Evolutionary conservation across 2,888 invertebrate genomes (phyloP).

Genomic region (Sthenelais limicola): DNA sequence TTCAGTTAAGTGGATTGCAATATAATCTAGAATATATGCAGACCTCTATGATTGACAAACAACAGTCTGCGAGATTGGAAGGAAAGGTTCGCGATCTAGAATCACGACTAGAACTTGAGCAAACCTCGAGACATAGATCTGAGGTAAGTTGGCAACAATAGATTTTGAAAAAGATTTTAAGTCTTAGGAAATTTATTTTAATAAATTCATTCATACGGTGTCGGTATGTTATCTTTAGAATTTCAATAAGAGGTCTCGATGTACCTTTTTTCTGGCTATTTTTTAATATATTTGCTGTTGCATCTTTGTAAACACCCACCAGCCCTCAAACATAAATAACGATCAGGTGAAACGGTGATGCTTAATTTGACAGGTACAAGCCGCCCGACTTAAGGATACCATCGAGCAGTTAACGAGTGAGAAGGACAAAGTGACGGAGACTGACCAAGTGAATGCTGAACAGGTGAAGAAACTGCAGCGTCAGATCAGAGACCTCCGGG

Average conservation of each 20-base stretch:
- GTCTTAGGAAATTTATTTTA: background rate
- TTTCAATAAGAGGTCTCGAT: too few species aligned
- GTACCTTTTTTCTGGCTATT: too few species aligned
- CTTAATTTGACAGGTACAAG: constrained; percentile 26
- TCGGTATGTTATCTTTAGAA: too few species aligned
- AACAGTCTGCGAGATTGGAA: constrained; percentile 84
- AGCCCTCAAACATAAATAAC: too few species aligned
- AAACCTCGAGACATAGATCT: constrained; percentile 87
- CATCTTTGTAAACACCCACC: too few species aligned
- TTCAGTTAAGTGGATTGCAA: constrained; percentile 81
- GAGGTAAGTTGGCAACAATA: constrained; percentile 76
- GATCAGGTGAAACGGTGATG: too few species aligned
- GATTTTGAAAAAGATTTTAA: background rate
- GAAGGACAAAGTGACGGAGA: constrained; percentile 63
- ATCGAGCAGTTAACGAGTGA: constrained; percentile 16
- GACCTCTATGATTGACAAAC: constrained; percentile 73
- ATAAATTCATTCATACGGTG: too few species aligned
- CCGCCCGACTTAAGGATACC: constrained; percentile 16
- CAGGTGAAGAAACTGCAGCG: constrained; percentile 81
- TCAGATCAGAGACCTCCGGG: constrained; percentile 81
- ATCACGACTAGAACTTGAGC: constrained; percentile 90
- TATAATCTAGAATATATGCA: constrained; percentile 81
- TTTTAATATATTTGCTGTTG: too few species aligned
- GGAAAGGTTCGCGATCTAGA: constrained; percentile 91
- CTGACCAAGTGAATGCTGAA: constrained; percentile 84